Percentiles rank a stretch among this genome's conserved stretches.
These are phyloP conservation scores for Bryconaethiops microstoma DNA, from an alignment of 2,797 vertebrate species.

Conservation along the genomic window DNA sequence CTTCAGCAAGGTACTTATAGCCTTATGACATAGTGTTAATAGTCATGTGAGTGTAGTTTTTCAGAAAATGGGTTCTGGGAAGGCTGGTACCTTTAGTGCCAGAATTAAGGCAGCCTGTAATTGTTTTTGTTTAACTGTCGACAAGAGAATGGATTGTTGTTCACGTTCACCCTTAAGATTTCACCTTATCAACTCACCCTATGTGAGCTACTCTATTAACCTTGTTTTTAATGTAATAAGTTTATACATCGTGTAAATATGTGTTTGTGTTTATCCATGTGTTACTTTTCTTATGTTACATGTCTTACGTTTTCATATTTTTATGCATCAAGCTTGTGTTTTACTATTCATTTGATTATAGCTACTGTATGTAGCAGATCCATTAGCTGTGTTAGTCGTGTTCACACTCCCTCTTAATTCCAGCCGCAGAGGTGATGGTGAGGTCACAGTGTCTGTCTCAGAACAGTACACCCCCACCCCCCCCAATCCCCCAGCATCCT, in stretches of 20 bases:
- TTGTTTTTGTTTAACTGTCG: neutral
- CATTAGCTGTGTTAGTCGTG: constrained; percentile 12
- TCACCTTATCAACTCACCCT: neutral
- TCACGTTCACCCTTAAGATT: neutral
- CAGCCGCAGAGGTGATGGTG: constrained; percentile 74
- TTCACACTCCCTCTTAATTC: constrained; percentile 47
- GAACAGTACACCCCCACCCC: constrained; percentile 61
- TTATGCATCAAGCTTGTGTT: neutral
- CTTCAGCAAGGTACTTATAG: constrained; percentile 1
- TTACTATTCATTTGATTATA: constrained; percentile 11
- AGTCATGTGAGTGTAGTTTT: neutral
- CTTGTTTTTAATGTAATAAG: neutral
- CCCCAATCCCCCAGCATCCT: constrained; percentile 41
- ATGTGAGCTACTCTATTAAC: neutral
- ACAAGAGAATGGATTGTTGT: neutral
- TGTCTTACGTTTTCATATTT: neutral
- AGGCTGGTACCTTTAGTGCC: neutral
- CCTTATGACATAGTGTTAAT: neutral
- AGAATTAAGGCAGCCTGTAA: neutral
- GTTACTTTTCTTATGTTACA: no score
- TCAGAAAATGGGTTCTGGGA: constrained; percentile 1
- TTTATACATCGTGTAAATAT: neutral
- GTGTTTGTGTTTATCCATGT: neutral
- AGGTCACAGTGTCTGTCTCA: constrained; percentile 80
- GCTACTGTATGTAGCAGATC: constrained; percentile 43